Conservation (phyloP, 1,140 invertebrate genomes). For the Lysiphlebus fabarum region DNA sequence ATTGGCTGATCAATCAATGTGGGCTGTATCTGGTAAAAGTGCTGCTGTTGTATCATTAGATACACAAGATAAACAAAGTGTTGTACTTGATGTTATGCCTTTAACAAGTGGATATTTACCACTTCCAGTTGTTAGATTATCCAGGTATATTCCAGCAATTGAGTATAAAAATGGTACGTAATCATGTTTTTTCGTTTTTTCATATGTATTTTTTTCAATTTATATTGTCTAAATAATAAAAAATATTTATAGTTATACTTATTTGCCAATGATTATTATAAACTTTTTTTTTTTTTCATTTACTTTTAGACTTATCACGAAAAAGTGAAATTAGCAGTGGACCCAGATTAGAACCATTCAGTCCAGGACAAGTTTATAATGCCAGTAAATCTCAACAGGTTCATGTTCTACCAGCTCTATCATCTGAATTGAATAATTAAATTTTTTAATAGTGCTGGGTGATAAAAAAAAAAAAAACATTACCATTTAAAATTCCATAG, state of each 20-base stretch:
- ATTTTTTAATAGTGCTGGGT: background rate
- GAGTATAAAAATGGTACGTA: conserved; percentile 62
- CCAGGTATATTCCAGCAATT: conserved; percentile 84
- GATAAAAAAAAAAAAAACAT: background rate
- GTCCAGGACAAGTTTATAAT: conserved; percentile 84
- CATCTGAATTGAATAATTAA: conserved; percentile 36
- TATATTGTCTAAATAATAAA: too few relatives aligned
- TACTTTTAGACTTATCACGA: conserved; percentile 36
- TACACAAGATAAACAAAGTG: conserved; percentile 65
- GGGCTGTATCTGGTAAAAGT: conserved; percentile 86
- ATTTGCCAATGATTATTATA: too few relatives aligned
- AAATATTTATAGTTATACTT: too few relatives aligned
- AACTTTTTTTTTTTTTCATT: conserved; percentile 27
- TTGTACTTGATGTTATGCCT: conserved; percentile 87
- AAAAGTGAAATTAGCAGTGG: conserved; percentile 47
- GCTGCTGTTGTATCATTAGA: conserved; percentile 82
- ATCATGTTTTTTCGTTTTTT: conserved; percentile 27
- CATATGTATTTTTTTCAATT: background rate
- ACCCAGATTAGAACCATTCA: conserved; percentile 78
- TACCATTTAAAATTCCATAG: conserved; percentile 3
- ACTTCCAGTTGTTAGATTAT: conserved; percentile 82
- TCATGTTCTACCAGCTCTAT: conserved; percentile 69
- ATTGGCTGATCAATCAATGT: conserved; percentile 83
- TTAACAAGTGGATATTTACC: conserved; percentile 84
- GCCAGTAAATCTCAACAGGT: conserved; percentile 83